These are phyloP conservation scores for Myiothlypis coronata DNA, from an alignment of 2,797 vertebrate species.

Conservation along the genomic window DNA sequence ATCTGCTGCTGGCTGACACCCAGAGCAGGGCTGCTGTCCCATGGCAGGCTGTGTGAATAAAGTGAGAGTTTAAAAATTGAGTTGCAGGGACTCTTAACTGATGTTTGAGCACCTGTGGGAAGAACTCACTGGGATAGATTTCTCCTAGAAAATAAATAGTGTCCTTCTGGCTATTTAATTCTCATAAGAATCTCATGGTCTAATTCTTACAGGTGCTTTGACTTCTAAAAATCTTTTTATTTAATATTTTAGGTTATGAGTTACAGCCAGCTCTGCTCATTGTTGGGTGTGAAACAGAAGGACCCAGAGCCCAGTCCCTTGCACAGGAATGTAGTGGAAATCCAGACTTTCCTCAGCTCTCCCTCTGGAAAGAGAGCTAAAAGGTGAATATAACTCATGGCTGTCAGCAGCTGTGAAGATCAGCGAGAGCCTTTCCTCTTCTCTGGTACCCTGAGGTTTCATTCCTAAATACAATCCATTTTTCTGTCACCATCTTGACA, in stretches of 20 bases:
- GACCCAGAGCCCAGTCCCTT: slow-evolving; percentile 72
- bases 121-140: background rate
- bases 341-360: slow-evolving; percentile 89
- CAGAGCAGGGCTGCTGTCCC: background rate
- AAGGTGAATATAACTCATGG: slow-evolving; percentile 56
- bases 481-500: background rate
- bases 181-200: background rate
- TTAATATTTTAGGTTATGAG: slow-evolving; percentile 82
- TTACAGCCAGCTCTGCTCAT: slow-evolving; percentile 86
- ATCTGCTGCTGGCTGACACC: background rate
- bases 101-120: background rate
- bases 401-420: background rate
- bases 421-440: background rate
- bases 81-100: background rate
- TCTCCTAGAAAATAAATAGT: background rate
- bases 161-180: background rate
- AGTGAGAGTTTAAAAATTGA: background rate
- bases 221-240: background rate
- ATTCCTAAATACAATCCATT: background rate
- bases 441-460: background rate
- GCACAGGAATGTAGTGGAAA: slow-evolving; percentile 75
- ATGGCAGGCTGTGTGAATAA: background rate
- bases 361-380: slow-evolving; percentile 87
- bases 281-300: slow-evolving; percentile 85
- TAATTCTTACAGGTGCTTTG: background rate